A percentile compares a stretch with the other conserved stretches of the same genome.
phyloP scores from a whole-genome alignment of 1,140 invertebrate genomes.

The Penaeus indicus region DNA sequence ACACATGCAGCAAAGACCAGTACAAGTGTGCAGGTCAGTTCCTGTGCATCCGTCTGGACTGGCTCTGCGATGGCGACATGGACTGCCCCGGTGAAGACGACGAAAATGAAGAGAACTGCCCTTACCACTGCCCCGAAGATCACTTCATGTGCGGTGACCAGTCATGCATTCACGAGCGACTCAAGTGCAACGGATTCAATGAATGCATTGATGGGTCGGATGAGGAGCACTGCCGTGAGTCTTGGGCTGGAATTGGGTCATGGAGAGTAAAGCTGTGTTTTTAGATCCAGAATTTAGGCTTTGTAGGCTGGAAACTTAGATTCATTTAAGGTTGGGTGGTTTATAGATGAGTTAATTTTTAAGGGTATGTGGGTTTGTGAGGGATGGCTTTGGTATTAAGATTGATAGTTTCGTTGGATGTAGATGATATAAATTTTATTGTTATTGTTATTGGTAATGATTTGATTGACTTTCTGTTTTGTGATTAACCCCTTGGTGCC shows the following conservation, averaged over 20 bases:
- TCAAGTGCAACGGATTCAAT: slow-evolving; percentile 69
- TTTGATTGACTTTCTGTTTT: too few relatives aligned
- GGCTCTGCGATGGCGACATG: slow-evolving; percentile 77
- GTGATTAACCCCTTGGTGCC: too few relatives aligned
- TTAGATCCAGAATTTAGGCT: too few relatives aligned
- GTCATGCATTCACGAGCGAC: slow-evolving; percentile 67
- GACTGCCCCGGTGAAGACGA: slow-evolving; percentile 75
- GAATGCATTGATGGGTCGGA: slow-evolving; percentile 74
- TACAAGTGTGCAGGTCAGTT: slow-evolving; percentile 70
- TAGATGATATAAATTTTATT: too few relatives aligned
- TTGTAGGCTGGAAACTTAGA: too few relatives aligned
- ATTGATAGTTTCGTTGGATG: too few relatives aligned
- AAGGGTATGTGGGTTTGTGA: too few relatives aligned
- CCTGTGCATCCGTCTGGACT: slow-evolving; percentile 74
- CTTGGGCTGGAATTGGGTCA: not conserved
- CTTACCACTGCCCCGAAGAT: slow-evolving; percentile 48
- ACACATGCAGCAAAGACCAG: slow-evolving; percentile 22
- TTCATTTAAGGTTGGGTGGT: too few relatives aligned
- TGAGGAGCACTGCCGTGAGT: slow-evolving; percentile 73
- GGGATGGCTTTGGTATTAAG: too few relatives aligned
- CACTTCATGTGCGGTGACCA: slow-evolving; percentile 63
- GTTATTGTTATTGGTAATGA: too few relatives aligned
- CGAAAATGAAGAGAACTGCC: slow-evolving; percentile 68
- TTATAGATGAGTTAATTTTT: too few relatives aligned
- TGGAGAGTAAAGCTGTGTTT: too few relatives aligned